phyloP scores from a whole-genome alignment of 2,888 invertebrate genomes.

The Pollenia angustigena region DNA sequence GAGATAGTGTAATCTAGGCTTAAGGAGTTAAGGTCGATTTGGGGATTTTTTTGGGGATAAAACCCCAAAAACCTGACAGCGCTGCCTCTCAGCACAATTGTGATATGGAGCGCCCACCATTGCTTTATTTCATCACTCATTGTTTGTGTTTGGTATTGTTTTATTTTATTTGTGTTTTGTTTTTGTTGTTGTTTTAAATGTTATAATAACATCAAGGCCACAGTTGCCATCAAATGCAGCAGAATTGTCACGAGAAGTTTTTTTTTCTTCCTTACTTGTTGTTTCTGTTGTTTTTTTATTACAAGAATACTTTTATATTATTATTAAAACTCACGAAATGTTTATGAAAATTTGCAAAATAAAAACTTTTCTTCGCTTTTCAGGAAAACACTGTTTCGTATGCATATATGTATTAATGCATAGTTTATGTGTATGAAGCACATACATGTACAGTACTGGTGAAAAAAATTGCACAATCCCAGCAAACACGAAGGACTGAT shows the following conservation, averaged over 20 bases:
- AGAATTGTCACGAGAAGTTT: conserved; percentile 44
- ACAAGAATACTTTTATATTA: conserved; percentile 25
- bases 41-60: no score
- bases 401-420: conserved; percentile 1
- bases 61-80: no score
- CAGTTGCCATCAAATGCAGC: conserved; percentile 49
- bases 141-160: background rate
- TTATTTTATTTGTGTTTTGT: conserved; percentile 12
- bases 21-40: no score
- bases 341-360: conserved; percentile 14
- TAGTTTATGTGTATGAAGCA: background rate
- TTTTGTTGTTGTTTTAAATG: conserved; percentile 26
- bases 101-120: no score
- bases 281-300: conserved; percentile 4
- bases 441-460: background rate
- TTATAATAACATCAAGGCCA: conserved; percentile 44
- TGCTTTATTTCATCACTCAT: conserved; percentile 6
- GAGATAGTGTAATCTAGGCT: no score
- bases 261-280: conserved; percentile 17
- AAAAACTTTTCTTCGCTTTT: conserved; percentile 9
- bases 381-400: background rate
- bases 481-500: no score
- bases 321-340: conserved; percentile 59
- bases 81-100: no score
- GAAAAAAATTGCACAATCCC: no score